Base-by-base conservation (phyloP, 1,140 invertebrate genomes). In the Halictus rubicundus region DNA sequence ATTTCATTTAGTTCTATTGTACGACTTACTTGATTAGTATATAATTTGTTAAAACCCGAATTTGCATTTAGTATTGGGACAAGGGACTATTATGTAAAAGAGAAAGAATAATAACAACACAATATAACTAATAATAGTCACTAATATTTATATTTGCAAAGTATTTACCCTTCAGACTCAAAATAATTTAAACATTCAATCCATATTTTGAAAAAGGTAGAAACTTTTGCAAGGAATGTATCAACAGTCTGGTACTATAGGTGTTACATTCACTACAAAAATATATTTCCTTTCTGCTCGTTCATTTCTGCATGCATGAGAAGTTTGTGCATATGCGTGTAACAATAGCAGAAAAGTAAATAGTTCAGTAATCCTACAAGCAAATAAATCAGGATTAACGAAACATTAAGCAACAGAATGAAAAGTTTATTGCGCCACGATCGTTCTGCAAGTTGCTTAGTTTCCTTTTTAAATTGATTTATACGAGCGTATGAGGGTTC, bases 381-480 rank as follows among this genome's bases (percentile, higher is more conserved):
- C 9, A 14, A 69, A 49, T 21, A 14, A 76, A 37, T 25, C 32
- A 39, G 19, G 27, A 32, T 49, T 7, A 32, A 70, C 9, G 9
- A 42, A 16, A 37, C 25, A 39, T 37, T 23, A 25, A 23, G 8
- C 32, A 8, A 37, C n/a, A 37, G 32, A 68, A 25, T 23, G 25
- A 46, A 46, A 23, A 6, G 32, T 32, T n/a, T n/a, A n/a, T n/a
- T n/a, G 37, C 21, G 66, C 46, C 21, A 5, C 8, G 6, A 16
- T 59, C 65, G 23, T 59, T 21, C 25, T 68, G 32, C 23, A 54
- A 14, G 60, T 46, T 37, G 14, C 60, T 63, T 16, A 49, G 60
- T 63, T 61, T 32, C 32, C 32, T 42, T 46, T 72, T 42, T 19
- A 78, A 78, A 78, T 72, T 72, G 49, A 63, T 78, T 78, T 72